These are phyloP conservation scores for Lutraria lutraria DNA, from an alignment of 2,888 invertebrate genomes.

Conservation along the genomic window DNA sequence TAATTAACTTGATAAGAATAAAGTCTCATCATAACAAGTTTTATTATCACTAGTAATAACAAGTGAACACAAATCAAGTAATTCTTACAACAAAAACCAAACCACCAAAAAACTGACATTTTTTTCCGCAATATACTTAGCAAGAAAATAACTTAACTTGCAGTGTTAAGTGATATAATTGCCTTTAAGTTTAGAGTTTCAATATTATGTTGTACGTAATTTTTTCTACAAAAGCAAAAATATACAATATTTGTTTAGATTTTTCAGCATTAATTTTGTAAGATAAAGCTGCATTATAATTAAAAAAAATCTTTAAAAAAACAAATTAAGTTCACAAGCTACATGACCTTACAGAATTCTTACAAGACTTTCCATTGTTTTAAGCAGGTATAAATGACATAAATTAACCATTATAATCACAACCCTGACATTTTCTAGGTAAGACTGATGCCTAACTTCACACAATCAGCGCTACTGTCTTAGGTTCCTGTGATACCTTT, in stretches of 20 bases:
- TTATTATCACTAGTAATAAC: background rate
- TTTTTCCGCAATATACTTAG: background rate
- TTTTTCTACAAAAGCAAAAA: background rate
- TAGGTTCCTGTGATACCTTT: background rate
- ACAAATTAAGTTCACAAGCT: background rate
- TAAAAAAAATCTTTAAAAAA: background rate
- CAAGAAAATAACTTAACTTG: background rate
- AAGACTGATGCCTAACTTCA: constrained; percentile 6
- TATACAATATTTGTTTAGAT: background rate
- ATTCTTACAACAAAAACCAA: background rate
- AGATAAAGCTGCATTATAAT: background rate
- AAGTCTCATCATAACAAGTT: constrained; percentile 7
- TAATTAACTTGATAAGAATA: constrained; percentile 1
- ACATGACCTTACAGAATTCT: background rate
- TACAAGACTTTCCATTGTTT: background rate
- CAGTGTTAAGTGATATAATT: background rate
- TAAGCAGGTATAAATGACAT: constrained; percentile 12
- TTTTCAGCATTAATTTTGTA: background rate
- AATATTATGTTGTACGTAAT: background rate
- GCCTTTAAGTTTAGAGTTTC: background rate
- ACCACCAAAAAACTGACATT: background rate
- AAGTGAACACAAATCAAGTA: constrained; percentile 1
- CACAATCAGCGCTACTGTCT: constrained; percentile 19
- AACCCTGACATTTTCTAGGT: background rate
- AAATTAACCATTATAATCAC: background rate